phyloP scores from a whole-genome alignment of 2,888 invertebrate species.

The Cheilosia vulpina region DNA sequence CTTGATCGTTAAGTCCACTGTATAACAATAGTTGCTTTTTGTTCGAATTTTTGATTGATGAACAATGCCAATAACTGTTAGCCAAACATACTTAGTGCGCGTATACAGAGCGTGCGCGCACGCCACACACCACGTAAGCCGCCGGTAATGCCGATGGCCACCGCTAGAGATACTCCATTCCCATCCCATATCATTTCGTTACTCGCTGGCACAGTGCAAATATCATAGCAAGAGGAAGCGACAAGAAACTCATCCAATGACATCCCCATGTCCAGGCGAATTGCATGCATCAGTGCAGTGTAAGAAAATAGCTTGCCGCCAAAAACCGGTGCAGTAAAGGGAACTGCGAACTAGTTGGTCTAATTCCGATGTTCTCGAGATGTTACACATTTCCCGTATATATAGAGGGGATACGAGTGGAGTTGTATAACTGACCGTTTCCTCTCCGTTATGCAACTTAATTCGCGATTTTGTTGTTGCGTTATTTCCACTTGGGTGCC shows the following conservation, averaged over 20 bases:
- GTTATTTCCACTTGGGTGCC: constrained; percentile 74
- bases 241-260: constrained; percentile 58
- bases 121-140: constrained; percentile 27
- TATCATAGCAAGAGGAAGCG: constrained; percentile 42
- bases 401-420: neutral
- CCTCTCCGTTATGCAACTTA: constrained; percentile 74
- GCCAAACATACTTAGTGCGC: constrained; percentile 37
- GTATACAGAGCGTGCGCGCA: constrained; percentile 15
- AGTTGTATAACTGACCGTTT: constrained; percentile 67
- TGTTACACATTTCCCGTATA: constrained; percentile 46
- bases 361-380: constrained; percentile 68
- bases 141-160: neutral
- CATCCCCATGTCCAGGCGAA: constrained; percentile 51
- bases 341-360: constrained; percentile 59
- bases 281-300: constrained; percentile 54
- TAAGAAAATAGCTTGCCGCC: constrained; percentile 58
- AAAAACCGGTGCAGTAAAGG: constrained; percentile 27
- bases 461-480: constrained; percentile 67
- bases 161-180: neutral
- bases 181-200: neutral
- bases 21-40: constrained; percentile 4
- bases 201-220: neutral
- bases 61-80: constrained; percentile 70
- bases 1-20: constrained; percentile 44
- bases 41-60: constrained; percentile 54